These are phyloP conservation scores for Augiades crinisus DNA, from an alignment of 2,888 invertebrate genomes.

Conservation along the genomic window DNA sequence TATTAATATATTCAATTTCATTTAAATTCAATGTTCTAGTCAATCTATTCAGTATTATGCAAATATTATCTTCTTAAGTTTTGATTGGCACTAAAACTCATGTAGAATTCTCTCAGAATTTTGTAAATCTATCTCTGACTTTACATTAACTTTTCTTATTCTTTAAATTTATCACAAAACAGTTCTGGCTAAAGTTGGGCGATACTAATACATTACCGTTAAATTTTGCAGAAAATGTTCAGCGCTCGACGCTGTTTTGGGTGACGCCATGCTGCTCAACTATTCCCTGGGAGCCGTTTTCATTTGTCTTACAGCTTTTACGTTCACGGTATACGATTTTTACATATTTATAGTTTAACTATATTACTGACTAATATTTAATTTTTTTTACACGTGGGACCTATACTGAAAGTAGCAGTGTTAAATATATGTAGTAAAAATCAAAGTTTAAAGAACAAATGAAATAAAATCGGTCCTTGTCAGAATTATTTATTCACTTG, in stretches of 20 bases:
- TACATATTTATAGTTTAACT: neutral
- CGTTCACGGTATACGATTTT: constrained; percentile 51
- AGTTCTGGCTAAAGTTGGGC: constrained; percentile 13
- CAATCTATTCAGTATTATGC: constrained; percentile 1
- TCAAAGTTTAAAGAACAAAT: too few species aligned
- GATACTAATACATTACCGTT: constrained; percentile 27
- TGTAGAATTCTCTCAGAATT: constrained; percentile 2
- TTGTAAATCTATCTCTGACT: constrained; percentile 2
- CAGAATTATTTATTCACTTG: too few species aligned
- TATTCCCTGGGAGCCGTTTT: constrained; percentile 63
- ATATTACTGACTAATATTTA: neutral
- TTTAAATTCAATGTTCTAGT: neutral
- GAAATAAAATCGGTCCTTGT: too few species aligned
- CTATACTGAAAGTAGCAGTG: too few species aligned
- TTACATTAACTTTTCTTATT: constrained; percentile 13
- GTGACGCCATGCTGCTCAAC: constrained; percentile 57
- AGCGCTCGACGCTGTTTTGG: constrained; percentile 51
- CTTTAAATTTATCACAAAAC: constrained; percentile 17
- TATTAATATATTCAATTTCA: too few species aligned
- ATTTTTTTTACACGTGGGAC: neutral
- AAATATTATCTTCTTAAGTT: constrained; percentile 3
- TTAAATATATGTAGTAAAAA: too few species aligned
- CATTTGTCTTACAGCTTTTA: constrained; percentile 66
- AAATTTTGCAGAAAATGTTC: constrained; percentile 51
- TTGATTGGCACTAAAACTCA: neutral